These are phyloP conservation scores for Botia almorhae DNA, from an alignment of 2,797 vertebrate genomes.

Conservation along the genomic window DNA sequence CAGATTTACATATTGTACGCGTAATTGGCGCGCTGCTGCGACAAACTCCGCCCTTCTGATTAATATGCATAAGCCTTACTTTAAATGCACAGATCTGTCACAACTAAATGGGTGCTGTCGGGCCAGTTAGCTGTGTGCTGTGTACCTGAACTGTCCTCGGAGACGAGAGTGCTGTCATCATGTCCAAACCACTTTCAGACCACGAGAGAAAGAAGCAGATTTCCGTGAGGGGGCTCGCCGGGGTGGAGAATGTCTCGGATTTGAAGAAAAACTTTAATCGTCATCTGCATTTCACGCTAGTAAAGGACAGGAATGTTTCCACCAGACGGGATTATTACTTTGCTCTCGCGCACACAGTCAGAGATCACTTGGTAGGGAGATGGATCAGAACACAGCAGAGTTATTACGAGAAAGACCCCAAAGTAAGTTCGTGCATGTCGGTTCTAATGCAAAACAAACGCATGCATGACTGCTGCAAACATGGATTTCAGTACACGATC, in stretches of 20 bases:
- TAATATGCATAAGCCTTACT: conserved; percentile 69
- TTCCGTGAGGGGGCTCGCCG: conserved; percentile 90
- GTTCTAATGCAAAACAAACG: conserved; percentile 8
- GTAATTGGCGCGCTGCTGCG: neutral
- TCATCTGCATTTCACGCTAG: conserved; percentile 93
- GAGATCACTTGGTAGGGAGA: conserved; percentile 90
- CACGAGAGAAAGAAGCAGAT: conserved; percentile 90
- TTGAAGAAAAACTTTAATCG: conserved; percentile 92
- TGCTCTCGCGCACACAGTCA: conserved; percentile 89
- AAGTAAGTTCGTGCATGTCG: conserved; percentile 76
- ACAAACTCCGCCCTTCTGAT: conserved; percentile 65
- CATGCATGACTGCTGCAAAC: conserved; percentile 17
- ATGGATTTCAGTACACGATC: neutral
- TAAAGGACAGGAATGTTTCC: conserved; percentile 94
- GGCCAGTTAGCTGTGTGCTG: conserved; percentile 48
- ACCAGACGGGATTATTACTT: conserved; percentile 91
- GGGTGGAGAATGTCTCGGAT: conserved; percentile 87
- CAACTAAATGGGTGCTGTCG: conserved; percentile 55
- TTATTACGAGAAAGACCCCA: conserved; percentile 95
- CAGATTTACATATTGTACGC: neutral
- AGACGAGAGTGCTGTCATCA: conserved; percentile 65
- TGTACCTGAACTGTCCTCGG: conserved; percentile 48
- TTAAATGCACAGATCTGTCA: conserved; percentile 64
- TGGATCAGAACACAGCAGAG: conserved; percentile 95
- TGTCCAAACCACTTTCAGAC: conserved; percentile 91